Base-by-base conservation (phyloP, 2,888 invertebrate species). In the Dioctria linearis region DNA sequence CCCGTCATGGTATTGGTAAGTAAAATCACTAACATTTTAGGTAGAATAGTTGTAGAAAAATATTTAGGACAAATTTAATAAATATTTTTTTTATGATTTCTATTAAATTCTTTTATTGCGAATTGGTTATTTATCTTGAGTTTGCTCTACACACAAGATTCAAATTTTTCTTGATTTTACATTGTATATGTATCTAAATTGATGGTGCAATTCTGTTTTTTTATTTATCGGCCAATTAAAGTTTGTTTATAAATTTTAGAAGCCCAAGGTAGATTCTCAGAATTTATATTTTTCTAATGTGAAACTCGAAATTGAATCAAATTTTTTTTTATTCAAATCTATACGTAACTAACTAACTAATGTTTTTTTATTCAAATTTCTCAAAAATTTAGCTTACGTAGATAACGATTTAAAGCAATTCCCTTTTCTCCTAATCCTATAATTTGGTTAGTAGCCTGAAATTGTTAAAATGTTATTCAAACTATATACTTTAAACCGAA, bases 1-100 rank as follows among this genome's bases (percentile, higher is more conserved):
- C 89, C 89, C 89, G 89, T 87, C 89, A 89, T 88, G 89, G 89
- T 86, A 89, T 89, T 86, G 89, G 89, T 89, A 88, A 89, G 89
- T 89, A 82, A 13, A 80, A 61, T 80, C 43, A 25, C 42, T n/a
- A 25, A 80, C 59, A n/a, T 69, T 65, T 66, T 76, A 61, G 39
- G 46, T 57, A 42, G 57, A 59, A 73, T 25, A n/a, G 42, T 40
- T 73, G 9, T 54, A 57, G 11, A 80, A n/a, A n/a, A 63, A 46
- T 67, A 46, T 54, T 78, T 42, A 59, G 43, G 13, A 42, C n/a
- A 59, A 59, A 25, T 42, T 46, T 46, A 63, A 6, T 39, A 59
- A 51, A n/a, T 3, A n/a, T n/a, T 59, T 37, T 76, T 54, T n/a
- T 78, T 43, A 25, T 25, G n/a, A 37, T 63, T 46, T 65, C 43